These are phyloP conservation scores for Steinernema hermaphroditum DNA, from an alignment of 2,888 invertebrate species.

Conservation along the genomic window DNA sequence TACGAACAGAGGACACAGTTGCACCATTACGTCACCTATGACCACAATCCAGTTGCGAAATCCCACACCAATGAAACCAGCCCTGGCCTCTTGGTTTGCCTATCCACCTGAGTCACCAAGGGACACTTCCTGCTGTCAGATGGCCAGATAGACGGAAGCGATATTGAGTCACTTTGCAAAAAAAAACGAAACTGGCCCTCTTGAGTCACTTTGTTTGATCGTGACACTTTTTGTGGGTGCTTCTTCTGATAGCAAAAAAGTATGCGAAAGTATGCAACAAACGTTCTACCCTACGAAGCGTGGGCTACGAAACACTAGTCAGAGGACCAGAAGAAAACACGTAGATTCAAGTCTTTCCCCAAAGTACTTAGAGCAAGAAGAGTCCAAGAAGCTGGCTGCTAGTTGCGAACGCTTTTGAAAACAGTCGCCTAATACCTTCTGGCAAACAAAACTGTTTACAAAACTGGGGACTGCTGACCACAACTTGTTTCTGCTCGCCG, in stretches of 20 bases:
- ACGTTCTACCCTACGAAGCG: too few species aligned
- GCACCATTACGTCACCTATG: neutral
- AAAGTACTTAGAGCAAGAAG: too few species aligned
- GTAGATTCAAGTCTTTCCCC: too few species aligned
- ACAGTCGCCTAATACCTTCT: neutral
- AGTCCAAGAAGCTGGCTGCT: too few species aligned
- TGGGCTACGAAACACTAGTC: too few species aligned
- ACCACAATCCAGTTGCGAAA: conserved; percentile 7
- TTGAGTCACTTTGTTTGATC: neutral
- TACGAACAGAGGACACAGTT: too few species aligned
- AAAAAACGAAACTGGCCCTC: conserved; percentile 1
- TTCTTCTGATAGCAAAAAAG: neutral
- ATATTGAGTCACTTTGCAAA: neutral
- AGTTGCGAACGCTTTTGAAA: neutral
- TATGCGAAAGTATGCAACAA: too few species aligned
- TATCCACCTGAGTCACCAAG: neutral
- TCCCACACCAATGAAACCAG: neutral
- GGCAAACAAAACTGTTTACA: neutral
- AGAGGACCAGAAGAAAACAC: too few species aligned
- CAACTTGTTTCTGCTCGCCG: conserved; percentile 2
- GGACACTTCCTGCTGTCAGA: conserved; percentile 1
- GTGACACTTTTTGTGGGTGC: neutral
- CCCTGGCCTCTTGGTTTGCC: neutral
- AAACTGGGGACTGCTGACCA: neutral
- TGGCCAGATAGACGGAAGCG: conserved; percentile 20